Conservation (phyloP, 2,888 invertebrate genomes). For the Agrochola circellaris region DNA sequence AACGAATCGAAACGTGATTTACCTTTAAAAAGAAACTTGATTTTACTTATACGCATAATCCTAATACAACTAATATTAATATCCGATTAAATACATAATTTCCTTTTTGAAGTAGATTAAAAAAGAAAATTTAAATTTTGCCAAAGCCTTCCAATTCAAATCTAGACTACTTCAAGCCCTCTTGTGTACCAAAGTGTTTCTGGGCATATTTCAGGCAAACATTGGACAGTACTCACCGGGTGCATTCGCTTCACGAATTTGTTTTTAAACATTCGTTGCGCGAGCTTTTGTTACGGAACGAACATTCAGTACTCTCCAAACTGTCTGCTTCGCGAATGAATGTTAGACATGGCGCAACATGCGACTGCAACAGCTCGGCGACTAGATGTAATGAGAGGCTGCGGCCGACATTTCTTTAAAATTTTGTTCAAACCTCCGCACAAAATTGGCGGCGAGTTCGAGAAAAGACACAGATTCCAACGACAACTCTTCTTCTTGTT, state of each 20-base stretch:
- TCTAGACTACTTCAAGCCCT: background rate
- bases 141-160: conserved; percentile 22
- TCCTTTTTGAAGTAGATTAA: background rate
- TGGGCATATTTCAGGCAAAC: conserved; percentile 16
- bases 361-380: too few species aligned
- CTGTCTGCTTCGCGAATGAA: too few species aligned
- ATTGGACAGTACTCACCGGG: background rate
- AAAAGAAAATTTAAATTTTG: background rate
- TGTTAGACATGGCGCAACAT: too few species aligned
- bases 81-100: background rate
- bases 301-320: background rate
- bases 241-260: background rate
- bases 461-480: too few species aligned
- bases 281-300: background rate
- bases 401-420: too few species aligned
- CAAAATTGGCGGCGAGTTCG: too few species aligned
- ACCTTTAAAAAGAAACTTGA: background rate
- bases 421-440: too few species aligned
- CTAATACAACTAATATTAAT: background rate
- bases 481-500: too few species aligned
- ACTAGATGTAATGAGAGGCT: too few species aligned
- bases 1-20: too few species aligned
- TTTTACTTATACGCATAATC: too few species aligned
- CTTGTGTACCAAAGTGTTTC: conserved; percentile 28
- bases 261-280: background rate